These are phyloP conservation scores for Ectemnius lituratus DNA, from an alignment of 2,888 invertebrate genomes.

Conservation along the genomic window DNA sequence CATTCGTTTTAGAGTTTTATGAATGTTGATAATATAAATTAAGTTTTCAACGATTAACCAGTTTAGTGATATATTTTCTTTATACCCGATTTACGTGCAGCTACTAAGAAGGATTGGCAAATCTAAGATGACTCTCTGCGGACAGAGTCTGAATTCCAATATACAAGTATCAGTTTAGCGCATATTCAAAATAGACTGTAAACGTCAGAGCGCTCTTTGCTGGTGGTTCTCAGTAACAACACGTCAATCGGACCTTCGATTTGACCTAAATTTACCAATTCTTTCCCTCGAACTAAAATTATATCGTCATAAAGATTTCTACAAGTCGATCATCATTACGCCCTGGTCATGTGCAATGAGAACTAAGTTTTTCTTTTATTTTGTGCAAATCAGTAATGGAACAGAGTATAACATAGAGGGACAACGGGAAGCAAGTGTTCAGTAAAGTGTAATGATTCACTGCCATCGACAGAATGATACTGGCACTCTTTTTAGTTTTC, in stretches of 20 bases:
- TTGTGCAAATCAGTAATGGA: not conserved
- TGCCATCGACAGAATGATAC: not conserved
- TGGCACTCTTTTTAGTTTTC: constrained; percentile 1
- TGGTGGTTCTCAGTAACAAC: too few relatives aligned
- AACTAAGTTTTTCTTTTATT: constrained; percentile 4
- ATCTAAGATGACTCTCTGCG: constrained; percentile 22
- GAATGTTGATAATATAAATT: constrained; percentile 63
- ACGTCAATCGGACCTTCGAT: constrained; percentile 2
- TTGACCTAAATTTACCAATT: constrained; percentile 20
- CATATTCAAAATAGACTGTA: too few relatives aligned
- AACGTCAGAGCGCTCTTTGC: too few relatives aligned
- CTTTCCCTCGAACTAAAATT: constrained; percentile 21
- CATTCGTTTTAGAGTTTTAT: constrained; percentile 67
- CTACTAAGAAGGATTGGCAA: constrained; percentile 13
- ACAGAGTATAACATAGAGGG: constrained; percentile 5
- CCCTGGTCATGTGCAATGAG: constrained; percentile 4
- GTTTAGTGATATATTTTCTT: constrained; percentile 27
- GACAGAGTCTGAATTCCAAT: too few relatives aligned
- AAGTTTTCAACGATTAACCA: constrained; percentile 58
- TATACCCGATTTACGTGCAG: not conserved
- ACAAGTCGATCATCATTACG: constrained; percentile 4
- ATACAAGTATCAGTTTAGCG: too few relatives aligned
- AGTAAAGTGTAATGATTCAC: constrained; percentile 4
- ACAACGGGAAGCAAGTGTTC: constrained; percentile 11
- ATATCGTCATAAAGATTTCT: constrained; percentile 8